Conservation (phyloP, 2,113 vertebrate species). For the Cyprinus carpio region DNA sequence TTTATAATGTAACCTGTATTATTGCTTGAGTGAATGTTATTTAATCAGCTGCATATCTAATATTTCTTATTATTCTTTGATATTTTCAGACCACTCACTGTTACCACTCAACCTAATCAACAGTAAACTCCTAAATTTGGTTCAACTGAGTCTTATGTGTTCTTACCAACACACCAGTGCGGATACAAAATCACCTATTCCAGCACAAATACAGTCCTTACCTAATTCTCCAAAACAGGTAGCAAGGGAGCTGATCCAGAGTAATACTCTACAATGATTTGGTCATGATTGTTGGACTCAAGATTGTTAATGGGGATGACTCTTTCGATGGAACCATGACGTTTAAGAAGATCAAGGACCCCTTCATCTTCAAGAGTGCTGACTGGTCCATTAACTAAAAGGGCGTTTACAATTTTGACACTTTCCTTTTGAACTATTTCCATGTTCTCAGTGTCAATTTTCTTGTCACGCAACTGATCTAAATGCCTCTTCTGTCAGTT, state of each 20-base stretch:
- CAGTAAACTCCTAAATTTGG: not conserved
- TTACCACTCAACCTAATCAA: not conserved
- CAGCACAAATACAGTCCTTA: too few relatives aligned
- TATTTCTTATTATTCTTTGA: too few relatives aligned
- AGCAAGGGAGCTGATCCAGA: not conserved
- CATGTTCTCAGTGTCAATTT: not conserved
- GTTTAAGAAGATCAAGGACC: not conserved
- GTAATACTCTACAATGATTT: slow-evolving; percentile 1
- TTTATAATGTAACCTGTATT: too few relatives aligned
- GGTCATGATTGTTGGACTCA: slow-evolving; percentile 12
- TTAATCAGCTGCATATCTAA: too few relatives aligned
- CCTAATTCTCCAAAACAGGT: not conserved
- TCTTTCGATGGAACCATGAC: slow-evolving; percentile 3
- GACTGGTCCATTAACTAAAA: not conserved
- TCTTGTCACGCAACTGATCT: not conserved
- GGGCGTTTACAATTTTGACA: not conserved
- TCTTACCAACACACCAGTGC: too few relatives aligned
- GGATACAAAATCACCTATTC: too few relatives aligned
- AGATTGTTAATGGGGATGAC: not conserved
- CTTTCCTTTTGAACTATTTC: not conserved
- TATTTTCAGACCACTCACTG: not conserved
- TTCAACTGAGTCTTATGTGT: too few relatives aligned
- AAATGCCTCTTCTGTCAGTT: not conserved
- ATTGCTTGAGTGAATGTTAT: too few relatives aligned
- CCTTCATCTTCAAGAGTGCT: not conserved